Percentiles rank a stretch among this genome's conserved stretches.
phyloP scores from a whole-genome alignment of 1,140 invertebrate species.

The Drosophila azteca region DNA sequence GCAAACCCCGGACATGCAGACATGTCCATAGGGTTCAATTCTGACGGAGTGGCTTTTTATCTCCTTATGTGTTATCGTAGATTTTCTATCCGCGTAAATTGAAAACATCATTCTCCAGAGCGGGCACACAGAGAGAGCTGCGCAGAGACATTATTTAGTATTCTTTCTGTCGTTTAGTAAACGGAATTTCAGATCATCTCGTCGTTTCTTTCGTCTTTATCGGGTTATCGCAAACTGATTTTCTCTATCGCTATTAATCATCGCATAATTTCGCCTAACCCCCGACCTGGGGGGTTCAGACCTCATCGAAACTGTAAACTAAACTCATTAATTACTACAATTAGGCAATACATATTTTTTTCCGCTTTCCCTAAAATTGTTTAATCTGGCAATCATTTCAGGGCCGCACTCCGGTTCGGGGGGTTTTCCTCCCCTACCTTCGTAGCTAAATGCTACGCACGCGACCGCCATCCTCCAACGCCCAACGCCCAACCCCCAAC shows the following conservation, averaged over 20 bases:
- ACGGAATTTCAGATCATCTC: no score
- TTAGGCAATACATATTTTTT: conserved; percentile 56
- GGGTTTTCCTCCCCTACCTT: no score
- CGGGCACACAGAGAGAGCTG: no score
- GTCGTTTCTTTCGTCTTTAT: no score
- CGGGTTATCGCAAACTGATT: no score
- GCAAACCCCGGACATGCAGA: conserved; percentile 15
- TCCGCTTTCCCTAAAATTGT: conserved; percentile 47
- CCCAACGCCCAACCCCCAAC: no score
- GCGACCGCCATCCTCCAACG: conserved; percentile 38
- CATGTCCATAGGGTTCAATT: conserved; percentile 7
- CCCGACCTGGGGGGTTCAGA: conserved; percentile 7
- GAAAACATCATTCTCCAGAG: no score
- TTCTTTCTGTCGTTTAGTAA: no score
- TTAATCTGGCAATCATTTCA: conserved; percentile 60
- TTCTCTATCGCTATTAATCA: conserved; percentile 47
- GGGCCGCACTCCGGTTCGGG: conserved; percentile 15
- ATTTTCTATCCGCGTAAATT: no score
- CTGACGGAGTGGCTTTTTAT: no score
- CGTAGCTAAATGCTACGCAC: conserved; percentile 45
- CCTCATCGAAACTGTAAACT: conserved; percentile 56
- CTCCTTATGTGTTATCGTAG: no score
- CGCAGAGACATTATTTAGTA: no score
- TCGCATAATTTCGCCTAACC: conserved; percentile 13
- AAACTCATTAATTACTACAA: conserved; percentile 77